Percentiles rank a stretch among this genome's conserved stretches.
Evolutionary conservation across 1,140 invertebrate species (phyloP).

Genomic region (Conus ventricosus): DNA sequence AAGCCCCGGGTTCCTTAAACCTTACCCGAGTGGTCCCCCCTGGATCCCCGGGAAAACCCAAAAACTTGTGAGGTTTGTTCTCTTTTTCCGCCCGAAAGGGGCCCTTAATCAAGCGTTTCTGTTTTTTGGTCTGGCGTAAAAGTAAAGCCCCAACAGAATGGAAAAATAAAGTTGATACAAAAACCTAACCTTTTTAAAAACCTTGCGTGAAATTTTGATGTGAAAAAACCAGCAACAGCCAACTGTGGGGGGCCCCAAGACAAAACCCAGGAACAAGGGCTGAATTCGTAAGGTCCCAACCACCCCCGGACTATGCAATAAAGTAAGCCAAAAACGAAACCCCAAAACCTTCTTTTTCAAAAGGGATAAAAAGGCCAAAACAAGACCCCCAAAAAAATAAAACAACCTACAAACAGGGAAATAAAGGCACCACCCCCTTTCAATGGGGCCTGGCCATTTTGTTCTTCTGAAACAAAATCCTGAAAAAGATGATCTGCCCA

Average conservation of each 20-base stretch:
- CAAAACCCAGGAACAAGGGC: background rate
- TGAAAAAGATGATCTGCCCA: background rate
- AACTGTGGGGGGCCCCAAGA: background rate
- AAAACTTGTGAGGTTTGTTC: background rate
- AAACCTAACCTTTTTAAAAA: background rate
- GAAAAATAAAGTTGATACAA: background rate
- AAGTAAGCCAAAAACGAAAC: background rate
- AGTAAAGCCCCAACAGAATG: background rate
- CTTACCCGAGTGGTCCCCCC: background rate
- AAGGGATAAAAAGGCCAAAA: background rate
- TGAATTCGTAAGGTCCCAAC: background rate
- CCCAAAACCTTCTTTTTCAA: background rate
- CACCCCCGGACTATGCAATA: background rate
- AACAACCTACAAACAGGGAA: background rate
- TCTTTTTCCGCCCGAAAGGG: no score
- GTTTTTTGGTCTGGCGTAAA: background rate
- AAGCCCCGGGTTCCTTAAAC: background rate
- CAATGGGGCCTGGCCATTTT: background rate
- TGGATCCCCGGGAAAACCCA: background rate
- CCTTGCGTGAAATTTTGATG: background rate
- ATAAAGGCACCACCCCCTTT: background rate
- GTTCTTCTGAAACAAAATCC: background rate
- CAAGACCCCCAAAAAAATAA: background rate
- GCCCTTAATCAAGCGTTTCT: background rate
- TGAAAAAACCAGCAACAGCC: background rate